Base-by-base conservation (phyloP, 2,888 invertebrate genomes). In the Nemotelus pantherinus region DNA sequence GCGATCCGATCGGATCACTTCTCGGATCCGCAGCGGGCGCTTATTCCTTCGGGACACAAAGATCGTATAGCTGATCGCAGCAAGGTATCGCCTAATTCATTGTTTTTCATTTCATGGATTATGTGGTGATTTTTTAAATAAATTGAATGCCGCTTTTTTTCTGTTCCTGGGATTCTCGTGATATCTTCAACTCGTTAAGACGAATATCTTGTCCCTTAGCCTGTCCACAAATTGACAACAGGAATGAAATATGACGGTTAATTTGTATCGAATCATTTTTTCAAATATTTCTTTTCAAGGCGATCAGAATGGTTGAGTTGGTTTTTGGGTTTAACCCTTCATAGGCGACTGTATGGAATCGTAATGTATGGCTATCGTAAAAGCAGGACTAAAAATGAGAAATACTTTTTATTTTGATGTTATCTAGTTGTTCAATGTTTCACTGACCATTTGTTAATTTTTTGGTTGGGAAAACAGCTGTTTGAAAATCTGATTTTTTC, bases 191-290 rank as follows among this genome's bases (percentile, higher is more conserved):
- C 79, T 80, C 78, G 79, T 80, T 80, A 80, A 65, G 74, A 74
- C 55, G 65, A 55, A 64, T 57, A 60, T 70, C 60, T 58, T 72
- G 65, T 58, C 65, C 68, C 65, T 68, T 67, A 57, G 43, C 68
- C 58, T 77, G 77, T 77, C 77, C 77, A 72, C 80, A 80, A 80
- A 80, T 80, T 81, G 81, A 81, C 81, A 81, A 79, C 80, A 80
- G 57, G 77, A 80, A 81, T 81, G 81, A 81, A 80, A 80, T 81
- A 81, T 81, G 81, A 81, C 81, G 81, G 81, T 81, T 81, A 81
- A 81, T 81, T 81, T 81, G 81, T 81, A 81, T 80, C 81, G 80
- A 80, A 81, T 80, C 81, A 81, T 80, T 81, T 81, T 79, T 81
- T 80, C 76, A 65, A 72, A 80, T 76, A 80, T 78, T 79, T 78